Base-by-base conservation (phyloP, 2,113 vertebrate genomes). In the Nansenia antarctica region DNA sequence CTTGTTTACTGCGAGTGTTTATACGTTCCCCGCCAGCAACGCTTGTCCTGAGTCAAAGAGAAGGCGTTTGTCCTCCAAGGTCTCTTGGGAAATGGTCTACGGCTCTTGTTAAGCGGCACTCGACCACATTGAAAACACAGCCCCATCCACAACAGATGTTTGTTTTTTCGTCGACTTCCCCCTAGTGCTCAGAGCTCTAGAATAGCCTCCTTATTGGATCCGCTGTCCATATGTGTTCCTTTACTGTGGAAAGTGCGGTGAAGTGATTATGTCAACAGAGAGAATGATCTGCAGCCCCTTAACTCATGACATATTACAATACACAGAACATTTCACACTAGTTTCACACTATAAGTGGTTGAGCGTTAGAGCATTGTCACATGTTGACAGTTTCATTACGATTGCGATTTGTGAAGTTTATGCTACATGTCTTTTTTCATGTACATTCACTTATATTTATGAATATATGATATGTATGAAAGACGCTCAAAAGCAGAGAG, bases 91-190 rank as follows among this genome's bases (percentile, higher is more conserved):
- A 88, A 84, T 77, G 84, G 88, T 86, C 82, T 68, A 74, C 73
- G 69, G 64, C 72, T 75, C 83, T 83, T 11, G 79, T 91, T 88
- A 86, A 87, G 87, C 77, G 69, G 79, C 82, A 86, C 82, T 82
- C 82, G 86, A 89, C 91, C 90, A 82, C 88, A 85, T 66, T 81
- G 70, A 85, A 88, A 91, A 90, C 83, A 82, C 70, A 78, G 81
- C 72, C 72, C 74, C 76, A 77, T 90, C 83, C 86, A 88, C 88
- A 91, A 90, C 90, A 92, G 90, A 92, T 90, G 87, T 90, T 91
- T 91, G 89, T 89, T 89, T 90, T n/a, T 84, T 69, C 65, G n/a
- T 82, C 47, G 67, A 82, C 77, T 87, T 77, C 81, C 73, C 71
- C 78, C 70, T 80, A 86, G 78, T 68, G 62, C 72, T 76, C 49